phyloP scores from a whole-genome alignment of 2,888 invertebrate species.

The Auanema freiburgensis region DNA sequence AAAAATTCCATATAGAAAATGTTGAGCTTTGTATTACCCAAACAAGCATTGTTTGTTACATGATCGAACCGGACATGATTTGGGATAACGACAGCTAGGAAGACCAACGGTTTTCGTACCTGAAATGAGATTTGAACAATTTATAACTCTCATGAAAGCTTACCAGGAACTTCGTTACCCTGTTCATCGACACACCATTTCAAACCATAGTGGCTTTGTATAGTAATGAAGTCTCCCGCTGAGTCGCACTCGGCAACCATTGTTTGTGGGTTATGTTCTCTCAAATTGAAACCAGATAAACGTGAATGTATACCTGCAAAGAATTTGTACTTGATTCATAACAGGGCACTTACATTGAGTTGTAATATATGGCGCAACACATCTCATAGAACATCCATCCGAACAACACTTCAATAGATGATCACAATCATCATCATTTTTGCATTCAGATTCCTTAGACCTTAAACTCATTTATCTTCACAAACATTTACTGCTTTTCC shows the following conservation, averaged over 20 bases:
- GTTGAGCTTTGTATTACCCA: constrained; percentile 23
- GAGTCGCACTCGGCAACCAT: constrained; percentile 45
- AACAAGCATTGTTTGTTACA: constrained; percentile 46
- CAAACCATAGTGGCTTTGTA: constrained; percentile 48
- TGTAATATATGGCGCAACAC: constrained; percentile 39
- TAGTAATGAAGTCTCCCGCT: constrained; percentile 42
- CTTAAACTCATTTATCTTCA: constrained; percentile 6
- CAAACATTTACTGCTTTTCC: neutral
- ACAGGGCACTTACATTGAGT: constrained; percentile 21
- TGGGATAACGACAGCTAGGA: constrained; percentile 44
- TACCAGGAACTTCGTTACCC: constrained; percentile 51
- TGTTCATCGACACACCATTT: constrained; percentile 58
- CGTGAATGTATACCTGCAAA: constrained; percentile 16
- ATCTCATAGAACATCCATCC: constrained; percentile 54
- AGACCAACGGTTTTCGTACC: constrained; percentile 35
- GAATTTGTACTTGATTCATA: neutral
- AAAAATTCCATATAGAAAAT: neutral
- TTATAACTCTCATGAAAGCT: neutral
- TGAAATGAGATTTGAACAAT: constrained; percentile 5
- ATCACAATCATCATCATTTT: constrained; percentile 50
- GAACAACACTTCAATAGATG: constrained; percentile 55
- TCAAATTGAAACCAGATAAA: constrained; percentile 9
- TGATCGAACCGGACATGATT: constrained; percentile 38
- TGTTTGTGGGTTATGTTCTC: constrained; percentile 12
- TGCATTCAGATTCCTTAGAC: constrained; percentile 24